Conservation (phyloP, 2,888 invertebrate genomes). For the Aphodius sticticus region DNA sequence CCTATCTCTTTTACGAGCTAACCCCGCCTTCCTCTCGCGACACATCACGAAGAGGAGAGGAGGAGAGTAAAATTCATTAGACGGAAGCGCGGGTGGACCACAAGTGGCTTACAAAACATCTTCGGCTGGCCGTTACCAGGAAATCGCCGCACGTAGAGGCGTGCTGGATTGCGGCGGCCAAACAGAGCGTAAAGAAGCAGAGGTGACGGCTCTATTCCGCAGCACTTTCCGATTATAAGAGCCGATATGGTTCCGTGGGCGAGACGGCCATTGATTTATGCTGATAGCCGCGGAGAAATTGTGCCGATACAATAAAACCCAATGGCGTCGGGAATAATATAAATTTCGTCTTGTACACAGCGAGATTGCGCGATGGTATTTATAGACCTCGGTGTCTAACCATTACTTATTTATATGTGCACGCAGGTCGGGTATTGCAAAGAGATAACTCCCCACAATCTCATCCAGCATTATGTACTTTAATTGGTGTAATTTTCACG, state of each 20-base stretch:
- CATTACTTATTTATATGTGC: too few species aligned
- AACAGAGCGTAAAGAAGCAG: slow-evolving; percentile 29
- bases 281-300: slow-evolving; percentile 21
- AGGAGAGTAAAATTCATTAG: not conserved
- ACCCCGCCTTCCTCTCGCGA: not conserved
- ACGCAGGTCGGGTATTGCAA: too few species aligned
- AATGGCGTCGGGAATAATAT: not conserved
- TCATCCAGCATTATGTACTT: too few species aligned
- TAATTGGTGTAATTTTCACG: too few species aligned
- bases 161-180: slow-evolving; percentile 16
- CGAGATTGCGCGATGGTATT: too few species aligned
- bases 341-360: not conserved
- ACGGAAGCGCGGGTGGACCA: not conserved
- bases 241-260: slow-evolving; percentile 26
- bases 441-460: too few species aligned
- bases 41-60: not conserved
- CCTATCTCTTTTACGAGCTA: not conserved
- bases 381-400: too few species aligned
- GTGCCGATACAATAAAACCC: slow-evolving; percentile 21
- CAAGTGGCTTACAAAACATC: slow-evolving; percentile 4
- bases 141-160: slow-evolving; percentile 4
- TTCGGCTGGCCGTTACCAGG: not conserved
- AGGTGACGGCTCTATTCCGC: slow-evolving; percentile 31
- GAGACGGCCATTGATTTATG: slow-evolving; percentile 24
- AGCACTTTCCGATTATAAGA: slow-evolving; percentile 25